Conservation (phyloP, 2,888 invertebrate genomes). For the Patella depressa region DNA sequence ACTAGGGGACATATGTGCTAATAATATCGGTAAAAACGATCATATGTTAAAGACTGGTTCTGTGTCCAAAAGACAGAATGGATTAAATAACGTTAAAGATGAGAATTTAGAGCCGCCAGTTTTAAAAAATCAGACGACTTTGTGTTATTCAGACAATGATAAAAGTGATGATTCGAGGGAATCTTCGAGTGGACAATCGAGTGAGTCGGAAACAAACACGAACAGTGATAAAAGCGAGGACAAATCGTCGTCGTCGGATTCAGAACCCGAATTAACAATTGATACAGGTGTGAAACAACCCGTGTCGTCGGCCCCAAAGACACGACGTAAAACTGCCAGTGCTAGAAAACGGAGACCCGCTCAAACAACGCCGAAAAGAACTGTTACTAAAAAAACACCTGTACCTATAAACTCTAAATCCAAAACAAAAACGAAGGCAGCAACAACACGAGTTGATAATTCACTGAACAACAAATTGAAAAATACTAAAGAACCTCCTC, state of each 20-base stretch:
- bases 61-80: background rate
- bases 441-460: background rate
- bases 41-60: background rate
- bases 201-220: background rate
- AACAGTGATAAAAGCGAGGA: constrained; percentile 1
- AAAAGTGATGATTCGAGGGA: background rate
- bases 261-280: constrained; percentile 1
- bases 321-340: background rate
- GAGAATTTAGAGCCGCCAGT: constrained; percentile 5
- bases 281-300: background rate
- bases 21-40: background rate
- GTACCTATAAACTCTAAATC: background rate
- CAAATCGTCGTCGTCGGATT: background rate
- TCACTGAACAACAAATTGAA: background rate
- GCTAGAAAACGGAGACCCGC: background rate
- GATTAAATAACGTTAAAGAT: background rate
- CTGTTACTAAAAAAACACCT: background rate
- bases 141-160: background rate
- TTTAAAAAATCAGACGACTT: background rate
- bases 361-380: background rate
- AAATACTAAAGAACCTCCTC: background rate
- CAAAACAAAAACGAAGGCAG: constrained; percentile 1
- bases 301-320: background rate
- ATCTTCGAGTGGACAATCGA: background rate
- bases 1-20: constrained; percentile 2